phyloP scores from a whole-genome alignment of 2,888 invertebrate species.

The Aphidius colemani region DNA sequence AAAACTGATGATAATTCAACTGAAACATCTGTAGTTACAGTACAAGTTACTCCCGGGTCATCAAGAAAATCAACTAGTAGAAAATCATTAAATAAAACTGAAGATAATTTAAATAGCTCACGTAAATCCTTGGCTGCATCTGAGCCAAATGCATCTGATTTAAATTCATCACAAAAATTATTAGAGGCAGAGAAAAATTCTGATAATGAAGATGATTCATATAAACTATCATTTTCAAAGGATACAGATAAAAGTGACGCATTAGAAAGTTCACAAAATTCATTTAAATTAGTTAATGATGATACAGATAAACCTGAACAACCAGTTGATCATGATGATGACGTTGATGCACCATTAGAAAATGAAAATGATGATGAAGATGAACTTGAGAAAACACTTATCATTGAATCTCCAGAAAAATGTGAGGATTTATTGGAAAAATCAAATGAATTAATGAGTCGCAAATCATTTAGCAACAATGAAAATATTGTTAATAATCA shows the following conservation, averaged over 20 bases:
- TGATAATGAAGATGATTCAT: neutral
- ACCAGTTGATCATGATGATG: constrained; percentile 10
- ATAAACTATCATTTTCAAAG: neutral
- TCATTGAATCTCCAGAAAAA: neutral
- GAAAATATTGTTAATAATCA: neutral
- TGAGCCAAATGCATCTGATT: too few relatives aligned
- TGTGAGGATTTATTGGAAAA: neutral
- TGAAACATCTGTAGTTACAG: neutral
- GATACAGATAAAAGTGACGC: neutral
- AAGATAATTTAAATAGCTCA: constrained; percentile 4
- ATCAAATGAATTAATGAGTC: neutral
- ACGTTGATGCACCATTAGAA: neutral
- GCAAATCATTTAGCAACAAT: neutral
- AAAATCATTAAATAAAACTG: constrained; percentile 5
- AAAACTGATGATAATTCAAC: constrained; percentile 4
- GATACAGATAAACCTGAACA: constrained; percentile 5
- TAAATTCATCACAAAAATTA: too few relatives aligned
- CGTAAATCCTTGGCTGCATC: neutral
- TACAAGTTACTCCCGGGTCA: too few relatives aligned
- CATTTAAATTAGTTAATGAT: neutral
- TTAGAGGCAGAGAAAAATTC: neutral
- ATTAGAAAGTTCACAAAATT: neutral
- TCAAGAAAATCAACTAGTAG: too few relatives aligned
- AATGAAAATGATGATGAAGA: neutral
- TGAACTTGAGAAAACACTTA: neutral